A percentile compares a stretch with the other conserved stretches of the same genome.
Evolutionary conservation across 1,140 invertebrate genomes (phyloP).

Genomic region (Pseudomyrmex gracilis): DNA sequence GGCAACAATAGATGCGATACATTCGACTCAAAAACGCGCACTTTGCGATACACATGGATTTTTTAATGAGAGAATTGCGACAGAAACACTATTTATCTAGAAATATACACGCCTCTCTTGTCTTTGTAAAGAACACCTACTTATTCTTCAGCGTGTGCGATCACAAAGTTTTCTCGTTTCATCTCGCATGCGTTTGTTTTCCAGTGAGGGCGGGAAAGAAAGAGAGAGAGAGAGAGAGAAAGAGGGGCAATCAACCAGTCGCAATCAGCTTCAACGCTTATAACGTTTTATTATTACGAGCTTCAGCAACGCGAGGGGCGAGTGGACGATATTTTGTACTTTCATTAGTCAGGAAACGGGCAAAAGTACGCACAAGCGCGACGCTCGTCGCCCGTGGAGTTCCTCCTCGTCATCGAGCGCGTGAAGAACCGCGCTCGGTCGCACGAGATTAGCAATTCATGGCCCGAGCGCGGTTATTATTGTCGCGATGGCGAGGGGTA

Average conservation of each 20-base stretch:
- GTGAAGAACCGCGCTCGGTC: constrained; percentile 68
- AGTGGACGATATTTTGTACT: constrained; percentile 44
- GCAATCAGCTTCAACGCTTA: constrained; percentile 66
- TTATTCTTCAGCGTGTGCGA: constrained; percentile 3
- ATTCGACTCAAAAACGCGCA: no score
- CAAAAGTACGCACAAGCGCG: constrained; percentile 70
- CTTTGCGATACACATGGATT: no score
- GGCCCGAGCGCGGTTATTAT: constrained; percentile 79
- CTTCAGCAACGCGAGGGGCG: constrained; percentile 40
- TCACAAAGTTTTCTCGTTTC: constrained; percentile 47
- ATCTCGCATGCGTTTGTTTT: constrained; percentile 14
- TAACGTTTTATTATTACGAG: constrained; percentile 60
- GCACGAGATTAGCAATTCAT: constrained; percentile 84
- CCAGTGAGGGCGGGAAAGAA: no score
- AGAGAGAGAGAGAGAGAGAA: no score
- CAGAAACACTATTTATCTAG: background rate
- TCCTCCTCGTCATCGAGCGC: constrained; percentile 37
- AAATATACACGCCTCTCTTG: constrained; percentile 1
- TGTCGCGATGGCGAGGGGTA: constrained; percentile 75
- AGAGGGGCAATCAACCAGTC: constrained; percentile 34
- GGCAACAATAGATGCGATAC: no score
- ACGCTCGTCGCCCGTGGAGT: constrained; percentile 42
- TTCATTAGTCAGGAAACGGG: constrained; percentile 69
- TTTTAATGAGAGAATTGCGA: background rate
- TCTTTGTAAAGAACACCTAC: background rate